phyloP scores from a whole-genome alignment of 2,797 vertebrate species.

The Zonotrichia albicollis region DNA sequence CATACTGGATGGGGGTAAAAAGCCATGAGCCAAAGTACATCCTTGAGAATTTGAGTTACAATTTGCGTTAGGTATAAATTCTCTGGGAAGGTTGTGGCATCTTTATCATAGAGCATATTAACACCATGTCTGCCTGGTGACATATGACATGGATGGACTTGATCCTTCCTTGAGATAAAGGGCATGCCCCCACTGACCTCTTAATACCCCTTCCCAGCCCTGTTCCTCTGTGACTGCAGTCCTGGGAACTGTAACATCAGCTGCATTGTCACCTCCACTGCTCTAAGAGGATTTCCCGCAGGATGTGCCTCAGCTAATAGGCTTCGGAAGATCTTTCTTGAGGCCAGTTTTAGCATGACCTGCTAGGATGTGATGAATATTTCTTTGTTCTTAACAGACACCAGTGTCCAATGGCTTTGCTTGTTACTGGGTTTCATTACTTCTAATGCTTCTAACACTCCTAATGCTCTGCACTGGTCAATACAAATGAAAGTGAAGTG shows the following conservation, averaged over 20 bases:
- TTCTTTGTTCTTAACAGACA: background rate
- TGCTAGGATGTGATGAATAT: background rate
- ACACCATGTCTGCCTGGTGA: background rate
- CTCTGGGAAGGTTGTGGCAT: background rate
- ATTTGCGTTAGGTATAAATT: background rate
- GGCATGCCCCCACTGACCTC: background rate
- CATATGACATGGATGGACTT: slow-evolving; percentile 15
- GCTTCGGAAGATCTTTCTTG: background rate
- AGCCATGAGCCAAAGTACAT: background rate
- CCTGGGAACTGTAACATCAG: background rate
- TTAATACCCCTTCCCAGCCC: background rate
- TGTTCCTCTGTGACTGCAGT: background rate
- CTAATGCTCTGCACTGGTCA: background rate
- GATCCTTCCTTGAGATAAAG: background rate
- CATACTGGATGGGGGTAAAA: background rate
- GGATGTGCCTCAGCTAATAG: slow-evolving; percentile 48
- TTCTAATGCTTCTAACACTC: background rate
- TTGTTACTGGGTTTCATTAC: background rate
- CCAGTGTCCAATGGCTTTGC: background rate
- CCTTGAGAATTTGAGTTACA: background rate
- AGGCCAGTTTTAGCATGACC: background rate
- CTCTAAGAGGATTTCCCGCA: slow-evolving; percentile 48
- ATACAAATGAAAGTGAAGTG: background rate
- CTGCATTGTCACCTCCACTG: slow-evolving; percentile 25
- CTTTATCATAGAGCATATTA: background rate